Conservation (phyloP, 2,797 vertebrate genomes). For the Anas bernieri region DNA sequence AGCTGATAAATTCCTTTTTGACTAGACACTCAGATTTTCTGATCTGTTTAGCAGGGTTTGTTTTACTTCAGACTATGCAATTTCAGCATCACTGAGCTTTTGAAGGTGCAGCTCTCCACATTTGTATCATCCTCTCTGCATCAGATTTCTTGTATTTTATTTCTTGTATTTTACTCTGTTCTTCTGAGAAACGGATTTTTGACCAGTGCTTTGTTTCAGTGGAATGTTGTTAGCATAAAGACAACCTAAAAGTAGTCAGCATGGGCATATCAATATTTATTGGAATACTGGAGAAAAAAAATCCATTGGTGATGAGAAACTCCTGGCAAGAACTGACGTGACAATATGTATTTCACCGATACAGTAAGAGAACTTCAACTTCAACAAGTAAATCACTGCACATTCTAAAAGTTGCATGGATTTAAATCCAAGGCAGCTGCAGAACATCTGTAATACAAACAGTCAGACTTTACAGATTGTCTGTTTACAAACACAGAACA, state of each 20-base stretch:
- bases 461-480: slow-evolving; percentile 72
- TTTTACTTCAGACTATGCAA: neutral
- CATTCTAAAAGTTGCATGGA: slow-evolving; percentile 75
- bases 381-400: slow-evolving; percentile 77
- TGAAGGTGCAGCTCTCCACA: neutral
- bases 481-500: slow-evolving; percentile 74
- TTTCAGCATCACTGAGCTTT: neutral
- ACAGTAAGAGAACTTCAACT: slow-evolving; percentile 78
- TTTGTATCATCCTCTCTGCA: neutral
- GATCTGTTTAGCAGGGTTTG: neutral
- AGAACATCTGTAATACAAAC: slow-evolving; percentile 76
- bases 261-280: slow-evolving; percentile 89
- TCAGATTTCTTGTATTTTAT: neutral
- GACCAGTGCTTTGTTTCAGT: slow-evolving; percentile 69
- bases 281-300: slow-evolving; percentile 87
- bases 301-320: slow-evolving; percentile 83
- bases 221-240: slow-evolving; percentile 79
- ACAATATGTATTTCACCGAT: slow-evolving; percentile 81
- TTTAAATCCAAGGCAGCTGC: slow-evolving; percentile 81
- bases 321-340: slow-evolving; percentile 81
- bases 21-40: neutral
- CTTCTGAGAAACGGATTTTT: neutral
- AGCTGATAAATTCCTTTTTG: neutral
- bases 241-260: slow-evolving; percentile 69
- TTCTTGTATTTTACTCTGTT: neutral